Evolutionary conservation across 2,888 invertebrate species (phyloP), one percentile per base, ranked within the genome.

Genomic region (Eubasilissa splendida): DNA sequence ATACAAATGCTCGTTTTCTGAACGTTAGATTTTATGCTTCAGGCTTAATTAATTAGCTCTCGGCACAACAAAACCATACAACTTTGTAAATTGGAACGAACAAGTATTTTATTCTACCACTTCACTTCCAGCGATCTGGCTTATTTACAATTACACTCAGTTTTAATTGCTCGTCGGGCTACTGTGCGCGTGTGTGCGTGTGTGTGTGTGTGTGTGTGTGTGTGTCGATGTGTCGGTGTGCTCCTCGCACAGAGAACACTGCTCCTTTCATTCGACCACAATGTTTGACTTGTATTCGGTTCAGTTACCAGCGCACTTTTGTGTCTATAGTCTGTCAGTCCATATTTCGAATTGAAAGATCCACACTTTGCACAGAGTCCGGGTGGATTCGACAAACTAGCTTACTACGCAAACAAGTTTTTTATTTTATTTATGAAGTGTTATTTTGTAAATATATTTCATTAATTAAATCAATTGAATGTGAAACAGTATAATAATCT

Each of bases 131-230:
- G 70, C 53, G 70, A 54, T 70, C 54, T 53, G 54, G 54, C 70
- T 52, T 70, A 31, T 70, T 70, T 53, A 70, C 53, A 70, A 70
- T 53, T 70, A 54, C 70, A 70, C 42, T 42, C 42, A 42, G 42
- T 33, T 33, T 11, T 22, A 31, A 63, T 12, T 31, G 52, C 68
- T 8, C 50, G 68, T 33, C 66, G 10, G 33, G 31, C 33, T 9
- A 50, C 50, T 42, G 11, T 63, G 7, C 10, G 60, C 31, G 4
- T 31, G 60, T 31, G 31, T 63, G 22, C 31, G 31, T 9, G 60
- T 1, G 0, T 1, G 22, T 22, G 22, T 22, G 1, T 4, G 42
- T 42, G 0, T 5, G 42, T 4, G 42, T 42, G 4, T 5, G 42
- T 42, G 42, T 42, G 42, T 42, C 4, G 42, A 4, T 42, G 42